These are phyloP conservation scores for Cepaea hortensis DNA, from an alignment of 2,888 invertebrate genomes.

Conservation along the genomic window DNA sequence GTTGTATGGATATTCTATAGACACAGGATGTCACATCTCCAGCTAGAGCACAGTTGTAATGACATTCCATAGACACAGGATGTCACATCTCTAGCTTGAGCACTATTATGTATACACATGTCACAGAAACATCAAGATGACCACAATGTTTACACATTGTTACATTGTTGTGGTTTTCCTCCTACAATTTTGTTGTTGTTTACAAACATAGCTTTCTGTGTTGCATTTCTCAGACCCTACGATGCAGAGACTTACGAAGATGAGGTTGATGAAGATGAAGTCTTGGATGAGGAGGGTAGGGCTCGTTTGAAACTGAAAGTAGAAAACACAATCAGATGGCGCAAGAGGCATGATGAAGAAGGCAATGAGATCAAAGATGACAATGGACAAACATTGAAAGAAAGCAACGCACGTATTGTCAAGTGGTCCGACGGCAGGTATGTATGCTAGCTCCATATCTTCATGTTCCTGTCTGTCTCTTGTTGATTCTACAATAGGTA, in stretches of 20 bases:
- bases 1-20: too few species aligned
- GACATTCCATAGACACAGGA: too few species aligned
- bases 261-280: conserved; percentile 98
- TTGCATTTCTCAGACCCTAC: conserved; percentile 83
- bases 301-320: conserved; percentile 83
- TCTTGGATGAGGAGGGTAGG: conserved; percentile 96
- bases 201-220: neutral
- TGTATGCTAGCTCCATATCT: neutral
- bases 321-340: conserved; percentile 98
- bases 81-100: too few species aligned
- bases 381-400: conserved; percentile 87
- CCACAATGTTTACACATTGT: too few species aligned
- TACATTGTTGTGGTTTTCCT: neutral
- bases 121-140: too few species aligned
- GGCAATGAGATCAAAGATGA: conserved; percentile 73
- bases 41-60: too few species aligned
- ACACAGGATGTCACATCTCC: too few species aligned
- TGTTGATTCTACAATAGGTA: neutral
- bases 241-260: conserved; percentile 96
- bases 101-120: too few species aligned
- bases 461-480: neutral
- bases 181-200: neutral
- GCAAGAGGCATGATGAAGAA: conserved; percentile 84
- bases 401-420: conserved; percentile 96
- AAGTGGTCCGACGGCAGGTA: conserved; percentile 94